Percentiles rank a stretch among this genome's conserved stretches.
phyloP scores from a whole-genome alignment of 2,888 invertebrate genomes.

The Cynaeus angustus region DNA sequence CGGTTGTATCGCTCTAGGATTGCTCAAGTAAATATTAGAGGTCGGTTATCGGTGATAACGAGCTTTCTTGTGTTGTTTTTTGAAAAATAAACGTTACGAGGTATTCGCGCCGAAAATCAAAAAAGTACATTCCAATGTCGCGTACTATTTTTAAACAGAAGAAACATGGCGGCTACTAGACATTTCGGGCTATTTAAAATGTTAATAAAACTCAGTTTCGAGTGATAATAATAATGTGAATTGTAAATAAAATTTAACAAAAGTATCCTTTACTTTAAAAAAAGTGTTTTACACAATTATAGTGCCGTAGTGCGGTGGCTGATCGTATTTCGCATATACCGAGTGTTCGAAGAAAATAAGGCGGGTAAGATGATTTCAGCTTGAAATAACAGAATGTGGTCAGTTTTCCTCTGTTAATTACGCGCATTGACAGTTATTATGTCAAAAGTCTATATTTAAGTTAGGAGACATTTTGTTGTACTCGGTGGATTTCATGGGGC shows the following conservation, averaged over 20 bases:
- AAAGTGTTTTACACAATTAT: conserved; percentile 31
- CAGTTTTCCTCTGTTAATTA: conserved; percentile 3
- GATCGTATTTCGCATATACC: conserved; percentile 48
- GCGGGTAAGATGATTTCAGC: conserved; percentile 49
- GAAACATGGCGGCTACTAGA: conserved; percentile 67
- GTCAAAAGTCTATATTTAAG: conserved; percentile 68
- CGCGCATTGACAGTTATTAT: conserved; percentile 55
- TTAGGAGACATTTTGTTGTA: conserved; percentile 66
- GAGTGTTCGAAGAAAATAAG: conserved; percentile 56
- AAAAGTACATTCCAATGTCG: conserved; percentile 64
- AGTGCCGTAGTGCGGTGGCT: conserved; percentile 50
- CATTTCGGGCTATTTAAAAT: conserved; percentile 63
- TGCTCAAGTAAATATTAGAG: background rate
- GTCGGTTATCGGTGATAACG: conserved; percentile 2
- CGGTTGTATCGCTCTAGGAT: background rate
- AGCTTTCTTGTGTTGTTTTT: background rate
- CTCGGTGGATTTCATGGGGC: conserved; percentile 6
- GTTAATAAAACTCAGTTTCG: conserved; percentile 59
- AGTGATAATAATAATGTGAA: conserved; percentile 52
- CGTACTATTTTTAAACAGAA: conserved; percentile 69
- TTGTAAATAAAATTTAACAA: conserved; percentile 7
- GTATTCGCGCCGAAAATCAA: conserved; percentile 51
- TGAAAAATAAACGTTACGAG: conserved; percentile 1
- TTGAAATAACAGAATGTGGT: background rate
- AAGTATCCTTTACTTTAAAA: conserved; percentile 22